phyloP scores from a whole-genome alignment of 2,797 vertebrate species.

The Scleropages formosus region DNA sequence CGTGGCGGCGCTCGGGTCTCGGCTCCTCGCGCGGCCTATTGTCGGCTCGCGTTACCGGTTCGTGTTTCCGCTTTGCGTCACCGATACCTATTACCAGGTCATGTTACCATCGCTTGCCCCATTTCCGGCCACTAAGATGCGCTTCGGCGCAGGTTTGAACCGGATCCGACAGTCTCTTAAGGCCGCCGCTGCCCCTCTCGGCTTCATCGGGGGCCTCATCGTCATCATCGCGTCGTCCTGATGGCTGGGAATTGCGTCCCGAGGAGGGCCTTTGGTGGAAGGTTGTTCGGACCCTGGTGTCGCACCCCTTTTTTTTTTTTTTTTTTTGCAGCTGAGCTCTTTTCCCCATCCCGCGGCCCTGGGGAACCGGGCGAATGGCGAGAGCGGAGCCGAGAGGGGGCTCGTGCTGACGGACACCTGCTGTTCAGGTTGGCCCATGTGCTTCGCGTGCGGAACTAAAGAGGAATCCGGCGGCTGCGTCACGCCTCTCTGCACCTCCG shows the following conservation, averaged over 20 bases:
- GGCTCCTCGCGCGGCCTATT: background rate
- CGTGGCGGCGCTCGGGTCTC: constrained; percentile 2
- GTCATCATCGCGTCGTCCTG: background rate
- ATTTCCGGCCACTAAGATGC: background rate
- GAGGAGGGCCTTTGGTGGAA: too few species aligned
- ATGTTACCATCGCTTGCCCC: background rate
- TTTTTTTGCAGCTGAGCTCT: too few species aligned
- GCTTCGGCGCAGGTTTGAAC: background rate
- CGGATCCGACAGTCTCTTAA: background rate
- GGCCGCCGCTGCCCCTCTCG: background rate
- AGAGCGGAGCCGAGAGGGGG: too few species aligned
- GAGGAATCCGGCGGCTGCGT: constrained; percentile 2
- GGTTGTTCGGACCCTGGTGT: too few species aligned
- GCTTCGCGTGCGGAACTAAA: background rate
- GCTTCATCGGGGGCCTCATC: background rate
- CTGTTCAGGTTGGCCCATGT: background rate
- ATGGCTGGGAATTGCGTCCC: too few species aligned
- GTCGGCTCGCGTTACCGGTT: constrained; percentile 15
- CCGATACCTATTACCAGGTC: background rate
- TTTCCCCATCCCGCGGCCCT: too few species aligned
- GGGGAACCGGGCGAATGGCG: background rate
- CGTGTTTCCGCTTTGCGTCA: constrained; percentile 12
- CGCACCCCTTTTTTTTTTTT: too few species aligned
- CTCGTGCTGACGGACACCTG: background rate
- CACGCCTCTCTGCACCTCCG: background rate